phyloP scores from a whole-genome alignment of 2,113 vertebrate species.

The Corapipo altera region DNA sequence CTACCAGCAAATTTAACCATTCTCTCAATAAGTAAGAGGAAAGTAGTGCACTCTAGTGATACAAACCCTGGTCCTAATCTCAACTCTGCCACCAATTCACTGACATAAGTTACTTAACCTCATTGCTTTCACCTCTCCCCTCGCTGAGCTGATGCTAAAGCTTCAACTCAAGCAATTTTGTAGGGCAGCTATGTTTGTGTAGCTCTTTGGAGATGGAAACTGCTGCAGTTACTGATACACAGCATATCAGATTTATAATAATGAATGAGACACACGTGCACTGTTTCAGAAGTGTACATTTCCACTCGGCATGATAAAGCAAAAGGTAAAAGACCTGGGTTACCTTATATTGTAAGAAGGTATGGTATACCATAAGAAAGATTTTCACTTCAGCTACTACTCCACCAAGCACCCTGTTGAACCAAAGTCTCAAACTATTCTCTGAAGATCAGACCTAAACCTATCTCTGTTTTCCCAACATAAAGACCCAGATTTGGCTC shows the following conservation, averaged over 20 bases:
- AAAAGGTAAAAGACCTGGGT: not conserved
- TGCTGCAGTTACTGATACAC: not conserved
- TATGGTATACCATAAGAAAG: not conserved
- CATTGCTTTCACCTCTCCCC: not conserved
- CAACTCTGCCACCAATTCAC: not conserved
- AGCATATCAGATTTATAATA: not conserved
- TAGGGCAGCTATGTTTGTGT: not conserved
- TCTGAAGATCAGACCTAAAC: not conserved
- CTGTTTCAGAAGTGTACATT: not conserved
- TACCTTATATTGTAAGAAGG: not conserved
- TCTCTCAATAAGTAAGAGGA: not conserved
- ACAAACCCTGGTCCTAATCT: not conserved
- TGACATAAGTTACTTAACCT: not conserved
- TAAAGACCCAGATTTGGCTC: not conserved
- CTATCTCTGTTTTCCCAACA: not conserved
- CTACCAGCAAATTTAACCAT: not conserved
- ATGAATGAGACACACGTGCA: accelerated
- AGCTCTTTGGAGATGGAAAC: not conserved
- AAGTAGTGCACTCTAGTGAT: constrained; percentile 6
- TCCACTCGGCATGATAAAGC: not conserved
- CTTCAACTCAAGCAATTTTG: not conserved
- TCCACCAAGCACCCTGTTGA: not conserved
- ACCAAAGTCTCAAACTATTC: not conserved
- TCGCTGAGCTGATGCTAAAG: not conserved
- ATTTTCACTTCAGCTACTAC: not conserved